A percentile compares a stretch with the other conserved stretches of the same genome.
Conservation (phyloP, 2,797 vertebrate genomes). For the Falco novaeseelandiae region DNA sequence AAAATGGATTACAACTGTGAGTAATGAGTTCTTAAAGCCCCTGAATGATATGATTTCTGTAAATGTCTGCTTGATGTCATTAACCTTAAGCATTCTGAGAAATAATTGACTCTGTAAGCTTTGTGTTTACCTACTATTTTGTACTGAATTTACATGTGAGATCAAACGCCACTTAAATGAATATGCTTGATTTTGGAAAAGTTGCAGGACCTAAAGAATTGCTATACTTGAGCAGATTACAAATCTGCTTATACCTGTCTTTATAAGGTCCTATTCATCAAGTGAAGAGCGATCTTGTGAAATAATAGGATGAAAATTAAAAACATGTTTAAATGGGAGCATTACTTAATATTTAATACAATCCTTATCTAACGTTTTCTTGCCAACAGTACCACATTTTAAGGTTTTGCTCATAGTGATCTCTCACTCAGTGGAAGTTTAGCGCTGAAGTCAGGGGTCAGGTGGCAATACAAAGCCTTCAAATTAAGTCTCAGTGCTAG, state of each 20-base stretch:
- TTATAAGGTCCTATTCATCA: not conserved
- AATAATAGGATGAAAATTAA: not conserved
- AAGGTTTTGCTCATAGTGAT: not conserved
- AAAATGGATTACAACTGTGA: conserved; percentile 43
- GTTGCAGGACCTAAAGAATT: not conserved
- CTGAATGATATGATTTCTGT: not conserved
- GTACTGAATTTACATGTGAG: not conserved
- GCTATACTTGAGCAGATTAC: not conserved
- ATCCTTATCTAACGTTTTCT: not conserved
- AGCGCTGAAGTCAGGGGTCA: not conserved
- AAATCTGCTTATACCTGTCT: not conserved
- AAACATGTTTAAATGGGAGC: not conserved
- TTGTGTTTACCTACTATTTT: not conserved
- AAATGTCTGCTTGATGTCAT: conserved; percentile 8
- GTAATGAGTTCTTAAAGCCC: conserved; percentile 32
- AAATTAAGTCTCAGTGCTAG: not conserved
- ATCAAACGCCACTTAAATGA: not conserved
- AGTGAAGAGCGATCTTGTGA: not conserved
- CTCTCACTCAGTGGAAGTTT: not conserved
- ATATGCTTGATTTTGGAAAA: not conserved
- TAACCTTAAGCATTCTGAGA: not conserved
- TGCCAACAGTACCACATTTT: not conserved
- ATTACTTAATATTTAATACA: not conserved
- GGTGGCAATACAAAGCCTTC: not conserved
- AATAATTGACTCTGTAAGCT: not conserved